A percentile compares a stretch with the other conserved stretches of the same genome.
These are phyloP conservation scores for Yponomeuta plumbellus DNA, from an alignment of 2,888 invertebrate species.

Conservation along the genomic window DNA sequence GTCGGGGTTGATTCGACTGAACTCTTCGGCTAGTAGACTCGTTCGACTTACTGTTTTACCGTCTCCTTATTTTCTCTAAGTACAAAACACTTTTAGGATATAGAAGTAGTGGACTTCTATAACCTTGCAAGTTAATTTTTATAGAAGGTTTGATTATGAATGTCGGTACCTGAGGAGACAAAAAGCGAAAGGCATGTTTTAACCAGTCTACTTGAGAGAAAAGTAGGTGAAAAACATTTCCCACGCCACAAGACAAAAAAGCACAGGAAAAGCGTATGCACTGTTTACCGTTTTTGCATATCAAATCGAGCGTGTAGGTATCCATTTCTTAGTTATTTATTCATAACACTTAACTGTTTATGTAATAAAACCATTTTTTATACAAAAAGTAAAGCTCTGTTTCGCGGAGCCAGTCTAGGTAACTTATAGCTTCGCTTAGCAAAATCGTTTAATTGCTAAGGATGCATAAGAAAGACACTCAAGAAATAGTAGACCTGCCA, in stretches of 20 bases:
- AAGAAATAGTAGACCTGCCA: background rate
- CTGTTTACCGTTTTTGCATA: background rate
- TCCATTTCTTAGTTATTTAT: background rate
- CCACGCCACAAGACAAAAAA: background rate
- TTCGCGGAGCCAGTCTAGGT: background rate
- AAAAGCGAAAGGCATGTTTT: too few relatives aligned
- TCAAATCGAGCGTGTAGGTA: slow-evolving; percentile 5
- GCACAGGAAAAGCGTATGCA: background rate
- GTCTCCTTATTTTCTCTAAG: too few relatives aligned
- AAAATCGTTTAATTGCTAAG: background rate
- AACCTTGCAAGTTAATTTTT: too few relatives aligned
- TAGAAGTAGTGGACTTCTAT: too few relatives aligned
- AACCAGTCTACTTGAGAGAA: too few relatives aligned
- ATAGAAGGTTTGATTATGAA: too few relatives aligned
- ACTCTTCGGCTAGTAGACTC: too few relatives aligned
- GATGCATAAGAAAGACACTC: background rate
- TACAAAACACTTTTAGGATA: too few relatives aligned
- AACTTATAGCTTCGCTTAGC: too few relatives aligned
- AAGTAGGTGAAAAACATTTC: background rate
- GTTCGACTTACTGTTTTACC: too few relatives aligned
- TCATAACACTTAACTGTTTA: background rate
- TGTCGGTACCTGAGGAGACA: too few relatives aligned
- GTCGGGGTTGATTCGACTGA: too few relatives aligned
- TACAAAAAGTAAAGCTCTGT: background rate
- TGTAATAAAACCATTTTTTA: background rate